A percentile compares a stretch with the other conserved stretches of the same genome.
These are phyloP conservation scores for Lasioglossum pauxillum DNA, from an alignment of 2,888 invertebrate species.

Conservation along the genomic window DNA sequence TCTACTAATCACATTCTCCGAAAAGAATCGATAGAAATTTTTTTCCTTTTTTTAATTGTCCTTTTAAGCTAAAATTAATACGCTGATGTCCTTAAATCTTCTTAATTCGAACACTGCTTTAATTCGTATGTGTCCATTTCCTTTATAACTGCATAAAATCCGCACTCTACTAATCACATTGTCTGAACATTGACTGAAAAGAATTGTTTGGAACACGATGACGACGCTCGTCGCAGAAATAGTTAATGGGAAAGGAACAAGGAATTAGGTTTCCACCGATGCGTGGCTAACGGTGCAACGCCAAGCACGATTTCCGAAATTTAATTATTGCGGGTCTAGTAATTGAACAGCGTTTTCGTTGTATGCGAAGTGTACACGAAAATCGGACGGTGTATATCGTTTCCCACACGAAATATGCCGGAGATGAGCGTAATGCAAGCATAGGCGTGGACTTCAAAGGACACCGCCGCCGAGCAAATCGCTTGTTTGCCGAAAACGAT, in stretches of 20 bases:
- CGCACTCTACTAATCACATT: too few species aligned
- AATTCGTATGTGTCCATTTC: too few species aligned
- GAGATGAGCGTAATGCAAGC: constrained; percentile 42
- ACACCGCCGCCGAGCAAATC: constrained; percentile 45
- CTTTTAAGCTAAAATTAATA: too few species aligned
- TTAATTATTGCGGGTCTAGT: constrained; percentile 39
- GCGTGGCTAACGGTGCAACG: not conserved
- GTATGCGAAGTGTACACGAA: constrained; percentile 11
- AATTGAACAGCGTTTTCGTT: constrained; percentile 23
- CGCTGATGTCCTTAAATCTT: too few species aligned
- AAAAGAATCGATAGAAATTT: too few species aligned
- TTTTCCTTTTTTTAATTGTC: too few species aligned
- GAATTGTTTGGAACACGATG: too few species aligned
- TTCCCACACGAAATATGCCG: constrained; percentile 55
- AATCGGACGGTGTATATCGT: constrained; percentile 36
- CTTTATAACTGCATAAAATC: too few species aligned
- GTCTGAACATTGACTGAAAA: too few species aligned
- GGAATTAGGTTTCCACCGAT: not conserved
- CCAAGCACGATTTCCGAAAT: constrained; percentile 27
- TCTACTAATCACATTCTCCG: too few species aligned
- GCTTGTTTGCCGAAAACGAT: constrained; percentile 62
- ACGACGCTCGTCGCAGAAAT: not conserved
- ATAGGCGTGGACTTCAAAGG: constrained; percentile 51
- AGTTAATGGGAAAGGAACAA: not conserved
- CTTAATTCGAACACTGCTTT: too few species aligned